Base-by-base conservation (phyloP, 2,888 invertebrate species). In the Scrobipalpa costella region DNA sequence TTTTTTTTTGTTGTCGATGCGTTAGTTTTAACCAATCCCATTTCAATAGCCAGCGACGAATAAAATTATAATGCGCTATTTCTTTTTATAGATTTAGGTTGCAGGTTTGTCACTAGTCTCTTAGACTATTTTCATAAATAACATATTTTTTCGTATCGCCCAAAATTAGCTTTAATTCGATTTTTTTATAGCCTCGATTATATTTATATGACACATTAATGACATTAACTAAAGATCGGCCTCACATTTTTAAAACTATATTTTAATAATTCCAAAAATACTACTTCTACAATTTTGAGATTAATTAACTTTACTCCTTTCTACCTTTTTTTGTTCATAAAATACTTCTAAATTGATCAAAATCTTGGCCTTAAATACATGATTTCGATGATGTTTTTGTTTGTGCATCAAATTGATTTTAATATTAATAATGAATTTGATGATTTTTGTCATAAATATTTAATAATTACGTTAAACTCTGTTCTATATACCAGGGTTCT, bases 231-330 rank as follows among this genome's bases (percentile, higher is more conserved):
- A 11, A 11, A 1, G 13, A 17, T 49, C 49, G 2, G 68, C 71
- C 70, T 71, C 68, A 63, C 61, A n/a, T n/a, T 57, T 67, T 62
- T 63, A 58, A 69, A 68, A 40, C 40, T 40, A 61, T 63, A 63
- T 64, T 66, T 71, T 74, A 77, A 69, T 71, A 76, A 75, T 74
- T 74, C 71, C 72, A n/a, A 62, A 80, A 77, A 71, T 40, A 40
- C 40, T 40, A 40, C 40, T 13, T 2, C 40, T 40, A 40, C 13
- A 40, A 40, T 13, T 40, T 40, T 13, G 40, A 40, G 40, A 40
- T 40, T 40, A n/a, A 7, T n/a, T 40, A 40, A 40, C 13, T 40
- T 40, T 11, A 38, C 11, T 38, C 11, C 8, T 7, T 38, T 38
- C n/a, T 38, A 38, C 11, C 2, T 40, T 40, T 5, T 40, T 40